Base-by-base conservation (phyloP, 2,888 invertebrate genomes). In the Cheilosia vulpina region DNA sequence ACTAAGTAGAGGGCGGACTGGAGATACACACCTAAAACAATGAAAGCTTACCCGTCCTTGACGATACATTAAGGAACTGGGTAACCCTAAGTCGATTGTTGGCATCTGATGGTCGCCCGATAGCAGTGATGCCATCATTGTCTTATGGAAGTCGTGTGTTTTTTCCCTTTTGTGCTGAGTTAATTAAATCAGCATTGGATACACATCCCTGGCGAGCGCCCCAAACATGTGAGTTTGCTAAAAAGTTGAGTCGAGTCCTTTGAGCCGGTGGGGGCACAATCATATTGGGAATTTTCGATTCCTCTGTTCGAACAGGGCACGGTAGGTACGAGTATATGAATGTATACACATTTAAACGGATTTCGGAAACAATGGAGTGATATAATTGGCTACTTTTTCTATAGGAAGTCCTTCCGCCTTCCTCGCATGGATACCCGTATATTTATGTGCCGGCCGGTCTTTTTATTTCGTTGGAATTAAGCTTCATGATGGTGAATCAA, bases 181-280 rank as follows among this genome's bases (percentile, higher is more conserved):
- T 81, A 85, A 81, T 85, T 85, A 85, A 85, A 85, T 85, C 81
- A 76, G 62, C 85, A 81, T 81, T 63, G 55, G 60, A 60, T 69
- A 11, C 47, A 75, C 62, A 72, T 58, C 27, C 50, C 41, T 41
- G 21, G 11, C 63, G 69, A 75, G 38, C 31, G 38, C 21, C 57
- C 57, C 68, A 68, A 84, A 65, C 63, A 76, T 60, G 65, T 80
- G 75, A 76, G 75, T 62, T 80, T 69, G 52, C 45, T 69, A 45
- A 69, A 43, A 43, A 41, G 53, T 52, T 13, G 34, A 55, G n/a
- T n/a, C 17, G 1, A 41, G 41, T 45, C 34, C 11, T 38, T 38
- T 38, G 34, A 13, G 4, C 2, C 9, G 31, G 4, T 38, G 4
- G 41, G 9, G 52, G 50, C 47, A 79, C 15, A 24, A 11, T 68